Percentiles rank a stretch among this genome's conserved stretches.
These are phyloP conservation scores for Periophthalmus modestus DNA, from an alignment of 2,113 vertebrate genomes.

Conservation along the genomic window DNA sequence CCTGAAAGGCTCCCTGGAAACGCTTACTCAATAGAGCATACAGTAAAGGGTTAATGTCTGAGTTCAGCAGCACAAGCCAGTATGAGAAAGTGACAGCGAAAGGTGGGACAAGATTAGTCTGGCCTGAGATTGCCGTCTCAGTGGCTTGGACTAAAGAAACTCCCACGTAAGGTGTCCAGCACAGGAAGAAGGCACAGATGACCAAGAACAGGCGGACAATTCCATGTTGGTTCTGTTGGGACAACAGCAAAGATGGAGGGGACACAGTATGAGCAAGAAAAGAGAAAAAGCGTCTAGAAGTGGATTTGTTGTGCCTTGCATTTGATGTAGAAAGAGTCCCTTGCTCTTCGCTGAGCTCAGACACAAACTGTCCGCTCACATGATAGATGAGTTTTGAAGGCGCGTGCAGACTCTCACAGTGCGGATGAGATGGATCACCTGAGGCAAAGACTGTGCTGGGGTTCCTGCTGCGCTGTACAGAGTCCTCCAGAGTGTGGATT, in stretches of 20 bases:
- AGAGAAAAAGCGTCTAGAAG: slow-evolving; percentile 53
- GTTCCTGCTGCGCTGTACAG: slow-evolving; percentile 69
- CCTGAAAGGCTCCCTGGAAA: slow-evolving; percentile 76
- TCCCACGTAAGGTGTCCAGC: slow-evolving; percentile 80
- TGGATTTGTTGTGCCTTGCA: slow-evolving; percentile 16
- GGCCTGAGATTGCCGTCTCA: slow-evolving; percentile 68
- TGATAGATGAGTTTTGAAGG: slow-evolving; percentile 73
- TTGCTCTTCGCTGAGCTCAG: slow-evolving; percentile 46
- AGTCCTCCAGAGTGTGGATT: slow-evolving; percentile 78
- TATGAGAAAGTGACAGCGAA: slow-evolving; percentile 77
- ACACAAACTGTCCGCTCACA: slow-evolving; percentile 69
- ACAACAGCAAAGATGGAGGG: slow-evolving; percentile 45
- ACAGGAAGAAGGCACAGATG: slow-evolving; percentile 78
- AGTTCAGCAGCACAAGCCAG: slow-evolving; percentile 81
- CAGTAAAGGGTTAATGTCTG: slow-evolving; percentile 81
- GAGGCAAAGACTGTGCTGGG: slow-evolving; percentile 17
- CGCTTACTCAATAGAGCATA: slow-evolving; percentile 82
- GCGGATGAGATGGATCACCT: slow-evolving; percentile 24
- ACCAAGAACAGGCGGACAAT: slow-evolving; percentile 78
- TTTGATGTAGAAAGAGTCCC: slow-evolving; percentile 12
- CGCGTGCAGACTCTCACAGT: slow-evolving; percentile 38
- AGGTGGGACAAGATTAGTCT: slow-evolving; percentile 64
- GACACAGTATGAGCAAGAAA: slow-evolving; percentile 48
- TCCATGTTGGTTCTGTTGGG: slow-evolving; percentile 69
- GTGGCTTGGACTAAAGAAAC: slow-evolving; percentile 77